Evolutionary conservation across 1,140 invertebrate genomes (phyloP).

Genomic region (Coenobita brevimanus): DNA sequence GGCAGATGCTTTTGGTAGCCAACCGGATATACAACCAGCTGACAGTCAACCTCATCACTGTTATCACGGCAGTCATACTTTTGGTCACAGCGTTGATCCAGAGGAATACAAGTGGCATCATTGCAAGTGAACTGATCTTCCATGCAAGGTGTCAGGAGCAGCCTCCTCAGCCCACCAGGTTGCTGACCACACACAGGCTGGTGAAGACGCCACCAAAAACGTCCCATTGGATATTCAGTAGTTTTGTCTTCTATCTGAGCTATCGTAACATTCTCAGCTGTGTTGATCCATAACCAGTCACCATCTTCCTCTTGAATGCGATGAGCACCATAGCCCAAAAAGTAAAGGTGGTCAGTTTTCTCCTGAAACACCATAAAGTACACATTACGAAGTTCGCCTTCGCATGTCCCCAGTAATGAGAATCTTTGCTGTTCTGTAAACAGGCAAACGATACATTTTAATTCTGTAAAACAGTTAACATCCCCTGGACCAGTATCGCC

Average conservation of each 20-base stretch:
- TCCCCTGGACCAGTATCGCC: slow-evolving; percentile 31
- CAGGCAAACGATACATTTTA: slow-evolving; percentile 38
- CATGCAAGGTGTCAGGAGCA: slow-evolving; percentile 35
- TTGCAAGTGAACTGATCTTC: slow-evolving; percentile 18
- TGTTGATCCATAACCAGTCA: slow-evolving; percentile 50
- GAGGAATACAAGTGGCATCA: slow-evolving; percentile 9
- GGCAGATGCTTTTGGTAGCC: slow-evolving; percentile 21
- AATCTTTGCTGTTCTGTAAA: slow-evolving; percentile 48
- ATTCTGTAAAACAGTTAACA: slow-evolving; percentile 33
- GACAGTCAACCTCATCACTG: slow-evolving; percentile 2
- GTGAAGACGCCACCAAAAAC: slow-evolving; percentile 38
- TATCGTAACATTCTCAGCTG: slow-evolving; percentile 5
- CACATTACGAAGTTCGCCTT: slow-evolving; percentile 53
- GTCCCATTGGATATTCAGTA: slow-evolving; percentile 45
- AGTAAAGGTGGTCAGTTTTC: slow-evolving; percentile 8
- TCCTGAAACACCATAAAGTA: slow-evolving; percentile 54
- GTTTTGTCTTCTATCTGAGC: slow-evolving; percentile 16
- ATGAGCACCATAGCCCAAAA: slow-evolving; percentile 65
- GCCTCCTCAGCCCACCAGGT: slow-evolving; percentile 8
- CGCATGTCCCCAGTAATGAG: slow-evolving; percentile 53
- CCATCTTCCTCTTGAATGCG: slow-evolving; percentile 31
- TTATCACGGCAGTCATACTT: slow-evolving; percentile 30
- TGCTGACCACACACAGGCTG: slow-evolving; percentile 38
- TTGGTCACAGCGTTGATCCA: background rate
- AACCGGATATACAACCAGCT: background rate